phyloP scores from a whole-genome alignment of 53 echinoderm and acorn worm genomes.

The Patiria pectinifera region DNA sequence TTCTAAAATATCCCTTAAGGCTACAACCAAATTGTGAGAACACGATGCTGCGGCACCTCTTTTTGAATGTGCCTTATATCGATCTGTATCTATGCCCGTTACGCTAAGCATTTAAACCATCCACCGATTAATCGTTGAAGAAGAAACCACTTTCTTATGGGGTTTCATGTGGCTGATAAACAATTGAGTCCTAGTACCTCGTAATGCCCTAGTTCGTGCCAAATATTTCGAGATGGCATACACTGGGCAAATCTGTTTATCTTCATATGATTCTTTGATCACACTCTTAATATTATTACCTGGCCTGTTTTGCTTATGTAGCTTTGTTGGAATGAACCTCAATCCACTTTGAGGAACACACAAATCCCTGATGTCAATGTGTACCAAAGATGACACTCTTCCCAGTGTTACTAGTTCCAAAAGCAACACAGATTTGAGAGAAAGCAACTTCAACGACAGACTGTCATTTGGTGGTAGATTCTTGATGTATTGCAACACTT shows the following conservation, averaged over 20 bases:
- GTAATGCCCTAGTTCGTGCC: conserved; percentile 11
- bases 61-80: conserved; percentile 46
- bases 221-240: conserved; percentile 25
- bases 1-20: conserved; percentile 25
- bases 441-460: conserved; percentile 41
- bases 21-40: conserved; percentile 26
- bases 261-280: conserved; percentile 29
- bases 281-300: conserved; percentile 22
- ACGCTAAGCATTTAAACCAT: conserved; percentile 4
- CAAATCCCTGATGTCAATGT: conserved; percentile 35
- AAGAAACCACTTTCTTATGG: conserved; percentile 42
- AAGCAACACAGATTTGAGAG: conserved; percentile 56
- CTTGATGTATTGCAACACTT: conserved; percentile 27
- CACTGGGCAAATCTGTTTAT: conserved; percentile 57
- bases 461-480: conserved; percentile 32
- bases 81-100: conserved; percentile 42
- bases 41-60: conserved; percentile 56
- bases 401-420: conserved; percentile 43
- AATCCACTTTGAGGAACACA: background rate
- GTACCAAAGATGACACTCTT: conserved; percentile 33
- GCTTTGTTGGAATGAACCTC: conserved; percentile 27
- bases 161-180: conserved; percentile 50
- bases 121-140: conserved; percentile 52
- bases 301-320: conserved; percentile 59
- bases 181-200: conserved; percentile 46